Conservation (phyloP, 2,113 vertebrate genomes). For the Eulemur rufifrons region DNA sequence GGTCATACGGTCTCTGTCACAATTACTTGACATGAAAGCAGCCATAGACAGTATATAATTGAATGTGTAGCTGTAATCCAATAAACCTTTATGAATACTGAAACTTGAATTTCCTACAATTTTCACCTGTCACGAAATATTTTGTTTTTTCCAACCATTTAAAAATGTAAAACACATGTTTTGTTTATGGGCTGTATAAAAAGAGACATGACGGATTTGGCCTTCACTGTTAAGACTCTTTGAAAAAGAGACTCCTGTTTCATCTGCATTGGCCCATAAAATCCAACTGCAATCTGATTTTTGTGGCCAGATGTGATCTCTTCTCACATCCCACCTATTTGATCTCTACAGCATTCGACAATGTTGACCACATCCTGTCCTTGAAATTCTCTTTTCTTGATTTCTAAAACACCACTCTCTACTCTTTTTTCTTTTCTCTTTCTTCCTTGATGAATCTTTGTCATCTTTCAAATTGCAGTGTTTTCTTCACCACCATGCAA, state of each 20-base stretch:
- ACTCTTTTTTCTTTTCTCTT: background rate
- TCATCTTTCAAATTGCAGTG: background rate
- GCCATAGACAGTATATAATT: background rate
- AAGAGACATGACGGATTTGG: background rate
- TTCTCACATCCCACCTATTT: background rate
- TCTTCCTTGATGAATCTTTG: background rate
- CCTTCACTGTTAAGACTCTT: background rate
- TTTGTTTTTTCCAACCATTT: background rate
- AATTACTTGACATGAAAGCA: background rate
- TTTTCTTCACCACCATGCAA: background rate
- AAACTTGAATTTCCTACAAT: background rate
- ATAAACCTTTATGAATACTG: background rate
- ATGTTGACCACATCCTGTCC: background rate
- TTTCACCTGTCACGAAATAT: background rate
- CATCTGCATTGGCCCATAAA: background rate
- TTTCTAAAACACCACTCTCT: background rate
- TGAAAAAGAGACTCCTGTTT: background rate
- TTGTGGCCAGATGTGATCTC: background rate
- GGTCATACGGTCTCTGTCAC: background rate
- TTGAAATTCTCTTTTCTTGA: background rate
- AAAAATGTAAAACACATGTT: background rate
- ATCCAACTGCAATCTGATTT: background rate
- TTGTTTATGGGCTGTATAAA: background rate
- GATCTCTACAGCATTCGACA: background rate
- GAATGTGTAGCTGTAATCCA: background rate